Base-by-base conservation (phyloP, 35 echinoderm and acorn worm species). In the Ophiothrix spiculata region DNA sequence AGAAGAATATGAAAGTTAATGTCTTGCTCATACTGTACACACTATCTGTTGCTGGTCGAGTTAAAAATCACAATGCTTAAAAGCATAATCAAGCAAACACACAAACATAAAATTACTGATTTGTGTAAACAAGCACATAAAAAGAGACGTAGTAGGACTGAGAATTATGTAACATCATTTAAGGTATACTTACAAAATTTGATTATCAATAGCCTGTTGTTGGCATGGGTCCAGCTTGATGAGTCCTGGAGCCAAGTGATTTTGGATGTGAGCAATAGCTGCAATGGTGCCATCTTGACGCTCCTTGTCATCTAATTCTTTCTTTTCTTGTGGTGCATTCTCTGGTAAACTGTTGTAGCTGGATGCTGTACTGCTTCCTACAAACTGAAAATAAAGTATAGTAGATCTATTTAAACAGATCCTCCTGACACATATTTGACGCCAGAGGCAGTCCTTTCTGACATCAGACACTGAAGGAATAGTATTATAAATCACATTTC, bases 291-390 rank as follows among this genome's bases (percentile, higher is more conserved):
- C 82, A 33, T 99, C 75, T 35, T 78, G 82, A 46, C 96, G 88
- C 73, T 99, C 96, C 75, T 80, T 89, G 69, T 94, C 89, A 21
- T 99, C 96, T 37, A 79, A 74, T 36, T 99, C 96, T 79, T 82
- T 94, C 79, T 89, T 94, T 29, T 99, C 96, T 19, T 89, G 32
- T 36, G 91, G 74, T 3, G 86, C 86, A 56, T 40, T 89, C 31
- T 99, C 96, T 80, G 92, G 49, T 15, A 94, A 38, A 35, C 73
- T 32, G 38, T 88, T 94, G 23, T 60, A 85, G 39, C 91, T 98
- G 31, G 88, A 40, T 74, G 81, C 76, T 29, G 88, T 98, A 25
- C 79, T 85, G 37, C 86, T 89, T n/a, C 83, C 74, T 19, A 97
- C 41, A 74, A 64, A 84, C 94, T 97, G 37, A 31, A 39, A 80